Evolutionary conservation across 2,888 invertebrate species (phyloP).

Genomic region (Drosophila borealis): DNA sequence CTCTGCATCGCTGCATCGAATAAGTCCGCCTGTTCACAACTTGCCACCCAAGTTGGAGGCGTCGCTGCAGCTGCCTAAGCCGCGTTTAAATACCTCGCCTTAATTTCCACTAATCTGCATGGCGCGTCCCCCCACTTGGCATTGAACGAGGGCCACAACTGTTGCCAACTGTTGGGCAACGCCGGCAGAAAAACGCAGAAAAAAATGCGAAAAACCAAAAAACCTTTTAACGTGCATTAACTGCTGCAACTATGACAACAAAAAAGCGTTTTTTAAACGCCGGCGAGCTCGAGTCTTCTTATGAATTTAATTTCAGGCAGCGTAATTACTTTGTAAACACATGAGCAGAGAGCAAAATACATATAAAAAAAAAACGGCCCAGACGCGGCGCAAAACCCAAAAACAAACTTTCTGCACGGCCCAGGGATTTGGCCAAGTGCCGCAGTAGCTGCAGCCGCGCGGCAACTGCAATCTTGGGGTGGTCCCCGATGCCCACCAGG

Average conservation of each 20-base stretch:
- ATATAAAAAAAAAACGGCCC: slow-evolving; percentile 39
- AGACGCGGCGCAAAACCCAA: slow-evolving; percentile 47
- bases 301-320: slow-evolving; percentile 82
- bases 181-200: slow-evolving; percentile 22
- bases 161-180: slow-evolving; percentile 53
- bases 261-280: slow-evolving; percentile 71
- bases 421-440: slow-evolving; percentile 74
- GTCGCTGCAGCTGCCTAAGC: slow-evolving; percentile 63
- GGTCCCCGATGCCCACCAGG: slow-evolving; percentile 45
- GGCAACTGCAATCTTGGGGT: slow-evolving; percentile 71
- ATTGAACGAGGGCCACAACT: slow-evolving; percentile 47
- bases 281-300: slow-evolving; percentile 62
- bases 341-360: slow-evolving; percentile 66
- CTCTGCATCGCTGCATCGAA: slow-evolving; percentile 72
- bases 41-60: slow-evolving; percentile 68
- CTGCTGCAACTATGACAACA: slow-evolving; percentile 40
- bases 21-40: slow-evolving; percentile 71
- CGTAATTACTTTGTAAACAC: slow-evolving; percentile 83
- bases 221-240: slow-evolving; percentile 79
- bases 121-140: slow-evolving; percentile 49
- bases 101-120: slow-evolving; percentile 77
- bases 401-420: slow-evolving; percentile 44
- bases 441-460: slow-evolving; percentile 36
- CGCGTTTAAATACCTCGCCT: slow-evolving; percentile 71
- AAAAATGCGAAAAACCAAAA: slow-evolving; percentile 8